A percentile compares a stretch with the other conserved stretches of the same genome.
phyloP scores from a whole-genome alignment of 1,140 invertebrate species.

The Drosophila quadrilineata region DNA sequence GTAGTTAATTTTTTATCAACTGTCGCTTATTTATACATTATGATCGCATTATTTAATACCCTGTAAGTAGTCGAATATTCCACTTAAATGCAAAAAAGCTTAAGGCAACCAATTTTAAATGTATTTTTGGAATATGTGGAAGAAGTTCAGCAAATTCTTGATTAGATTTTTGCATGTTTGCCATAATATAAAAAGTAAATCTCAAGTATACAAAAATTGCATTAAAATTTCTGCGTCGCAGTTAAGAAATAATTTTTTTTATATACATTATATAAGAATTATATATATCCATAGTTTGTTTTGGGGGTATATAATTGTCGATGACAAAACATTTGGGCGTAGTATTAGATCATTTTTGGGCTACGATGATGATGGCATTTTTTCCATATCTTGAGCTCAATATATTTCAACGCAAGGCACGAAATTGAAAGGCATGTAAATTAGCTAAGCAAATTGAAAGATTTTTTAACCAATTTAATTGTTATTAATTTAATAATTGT shows the following conservation, averaged over 20 bases:
- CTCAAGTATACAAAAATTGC: conserved; percentile 59
- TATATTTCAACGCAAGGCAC: too few species aligned
- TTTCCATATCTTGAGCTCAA: conserved; percentile 39
- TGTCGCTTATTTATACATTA: conserved; percentile 50
- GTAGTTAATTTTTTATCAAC: conserved; percentile 56
- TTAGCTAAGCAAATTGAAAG: background rate
- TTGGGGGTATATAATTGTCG: conserved; percentile 59
- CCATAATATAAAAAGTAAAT: conserved; percentile 47
- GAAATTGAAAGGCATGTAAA: background rate
- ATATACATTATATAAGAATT: background rate
- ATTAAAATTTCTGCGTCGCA: conserved; percentile 61
- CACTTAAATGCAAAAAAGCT: conserved; percentile 37
- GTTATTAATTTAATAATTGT: background rate
- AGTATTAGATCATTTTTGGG: conserved; percentile 65
- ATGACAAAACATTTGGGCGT: conserved; percentile 55
- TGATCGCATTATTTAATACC: conserved; percentile 53
- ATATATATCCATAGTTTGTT: conserved; percentile 46
- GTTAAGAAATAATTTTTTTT: conserved; percentile 34
- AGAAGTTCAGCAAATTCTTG: conserved; percentile 32
- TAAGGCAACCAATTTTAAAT: conserved; percentile 40
- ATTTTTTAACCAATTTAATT: background rate
- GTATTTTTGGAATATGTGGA: background rate
- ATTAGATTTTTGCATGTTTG: conserved; percentile 66
- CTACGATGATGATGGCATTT: conserved; percentile 66
- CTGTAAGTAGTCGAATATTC: conserved; percentile 12